Base-by-base conservation (phyloP, 2,113 vertebrate genomes). In the Hippolais icterina region DNA sequence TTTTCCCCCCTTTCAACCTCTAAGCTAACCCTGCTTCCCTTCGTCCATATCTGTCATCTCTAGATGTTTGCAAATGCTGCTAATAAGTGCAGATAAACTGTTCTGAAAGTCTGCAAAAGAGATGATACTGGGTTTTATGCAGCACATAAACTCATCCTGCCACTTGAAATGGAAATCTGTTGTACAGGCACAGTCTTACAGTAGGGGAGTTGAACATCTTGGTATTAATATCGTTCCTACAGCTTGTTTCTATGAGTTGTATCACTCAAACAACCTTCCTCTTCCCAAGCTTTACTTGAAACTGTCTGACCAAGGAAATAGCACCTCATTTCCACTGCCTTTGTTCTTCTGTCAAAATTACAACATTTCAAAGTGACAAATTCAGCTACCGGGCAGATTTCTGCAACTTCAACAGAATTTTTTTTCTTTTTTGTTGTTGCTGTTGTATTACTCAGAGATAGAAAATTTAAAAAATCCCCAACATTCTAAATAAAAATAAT, bases 11-110 rank as follows among this genome's bases (percentile, higher is more conserved):
- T 27, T 42, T 33, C 35, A 63, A 10, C 17, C 5, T 75, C 31
- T 25, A 19, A 21, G 12, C 23, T 20, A 49, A 25, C 13, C 20
- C 11, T 35, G 8, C 2, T 2, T 1, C 0, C 3, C 8, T 28
- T 14, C 4, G 61, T 31, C 16, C 13, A 7, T 0, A 1, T 16
- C 57, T 44, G 12, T 22, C 29, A 47, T 9, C 14, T 64, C 59
- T 35, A 47, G 17, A 24, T 29, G 35, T 63, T 91, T 49, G 69
- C 37, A 68, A 64, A 41, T 1, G 2, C 14, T 49, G 60, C 10
- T 35, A 29, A 42, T 29, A n/a, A 24, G 4, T 12, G 44, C 35
- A 46, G 31, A 65, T 47, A n/a, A 90, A 5, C 21, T 35, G 20
- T 31, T 74, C 25, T 60, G 42, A 74, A 70, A 78, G 46, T 56